These are phyloP conservation scores for Mobula birostris DNA, from an alignment of 2,113 vertebrate species.

Conservation along the genomic window DNA sequence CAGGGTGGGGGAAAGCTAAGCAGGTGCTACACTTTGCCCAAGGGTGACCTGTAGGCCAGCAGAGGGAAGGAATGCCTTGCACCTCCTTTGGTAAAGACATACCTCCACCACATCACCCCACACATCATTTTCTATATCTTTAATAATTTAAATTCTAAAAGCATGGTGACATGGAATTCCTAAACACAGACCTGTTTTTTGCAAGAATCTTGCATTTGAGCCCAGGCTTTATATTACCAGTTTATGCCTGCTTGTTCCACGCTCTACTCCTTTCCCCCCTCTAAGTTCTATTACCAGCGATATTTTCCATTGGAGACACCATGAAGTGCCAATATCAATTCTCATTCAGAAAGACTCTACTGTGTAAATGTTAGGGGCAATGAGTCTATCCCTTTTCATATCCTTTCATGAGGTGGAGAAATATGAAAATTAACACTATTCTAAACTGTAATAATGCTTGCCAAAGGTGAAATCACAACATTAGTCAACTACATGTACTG, in stretches of 20 bases:
- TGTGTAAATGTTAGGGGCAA: too few relatives aligned
- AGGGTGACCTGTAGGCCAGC: too few relatives aligned
- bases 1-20: too few relatives aligned
- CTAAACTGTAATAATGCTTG: background rate
- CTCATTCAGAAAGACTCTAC: too few relatives aligned
- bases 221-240: background rate
- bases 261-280: too few relatives aligned
- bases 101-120: too few relatives aligned
- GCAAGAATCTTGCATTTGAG: background rate
- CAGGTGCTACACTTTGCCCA: too few relatives aligned
- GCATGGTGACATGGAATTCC: background rate
- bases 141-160: background rate
- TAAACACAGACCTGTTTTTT: background rate
- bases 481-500: background rate
- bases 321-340: too few relatives aligned
- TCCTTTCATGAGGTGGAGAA: background rate
- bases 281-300: background rate
- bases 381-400: too few relatives aligned
- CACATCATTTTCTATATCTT: background rate
- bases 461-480: conserved; percentile 14
- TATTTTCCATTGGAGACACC: background rate
- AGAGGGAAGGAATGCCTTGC: too few relatives aligned
- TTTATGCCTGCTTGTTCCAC: background rate
- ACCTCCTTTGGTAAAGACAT: too few relatives aligned
- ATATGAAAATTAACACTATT: background rate